Evolutionary conservation across 2,888 invertebrate genomes (phyloP).

Genomic region (Drosophila longiperda): DNA sequence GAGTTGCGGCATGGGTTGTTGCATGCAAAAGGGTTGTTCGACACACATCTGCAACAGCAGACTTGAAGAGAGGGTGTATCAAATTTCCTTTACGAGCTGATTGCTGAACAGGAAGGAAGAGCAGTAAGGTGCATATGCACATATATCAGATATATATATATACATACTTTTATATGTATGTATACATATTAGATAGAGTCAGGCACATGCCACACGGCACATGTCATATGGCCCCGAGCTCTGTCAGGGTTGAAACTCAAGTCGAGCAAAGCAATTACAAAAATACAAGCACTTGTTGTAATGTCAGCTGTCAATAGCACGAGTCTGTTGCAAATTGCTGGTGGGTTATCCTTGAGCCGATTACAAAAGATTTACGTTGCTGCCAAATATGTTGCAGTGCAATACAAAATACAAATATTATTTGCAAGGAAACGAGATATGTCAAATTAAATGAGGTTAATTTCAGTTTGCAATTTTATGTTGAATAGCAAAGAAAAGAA

Average conservation of each 20-base stretch:
- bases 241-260: constrained; percentile 54
- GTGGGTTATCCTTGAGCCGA: constrained; percentile 25
- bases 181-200: constrained; percentile 20
- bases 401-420: constrained; percentile 2
- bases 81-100: constrained; percentile 58
- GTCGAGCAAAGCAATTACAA: constrained; percentile 58
- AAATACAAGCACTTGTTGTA: constrained; percentile 75
- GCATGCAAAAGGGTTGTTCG: constrained; percentile 46
- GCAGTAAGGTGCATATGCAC: constrained; percentile 25
- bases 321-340: constrained; percentile 51
- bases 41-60: constrained; percentile 42
- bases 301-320: constrained; percentile 78
- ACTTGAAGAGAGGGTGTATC: constrained; percentile 54
- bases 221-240: constrained; percentile 34
- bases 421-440: constrained; percentile 1
- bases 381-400: constrained; percentile 8
- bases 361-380: constrained; percentile 16
- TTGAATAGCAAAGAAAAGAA: not conserved
- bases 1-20: constrained; percentile 24
- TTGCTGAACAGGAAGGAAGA: constrained; percentile 17
- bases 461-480: not conserved
- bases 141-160: constrained; percentile 17
- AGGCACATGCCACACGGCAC: constrained; percentile 35
- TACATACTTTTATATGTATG: not conserved
- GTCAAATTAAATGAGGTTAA: constrained; percentile 22